Evolutionary conservation across 2,888 invertebrate genomes (phyloP).

Genomic region (Amblyjoppa fuscipennis): DNA sequence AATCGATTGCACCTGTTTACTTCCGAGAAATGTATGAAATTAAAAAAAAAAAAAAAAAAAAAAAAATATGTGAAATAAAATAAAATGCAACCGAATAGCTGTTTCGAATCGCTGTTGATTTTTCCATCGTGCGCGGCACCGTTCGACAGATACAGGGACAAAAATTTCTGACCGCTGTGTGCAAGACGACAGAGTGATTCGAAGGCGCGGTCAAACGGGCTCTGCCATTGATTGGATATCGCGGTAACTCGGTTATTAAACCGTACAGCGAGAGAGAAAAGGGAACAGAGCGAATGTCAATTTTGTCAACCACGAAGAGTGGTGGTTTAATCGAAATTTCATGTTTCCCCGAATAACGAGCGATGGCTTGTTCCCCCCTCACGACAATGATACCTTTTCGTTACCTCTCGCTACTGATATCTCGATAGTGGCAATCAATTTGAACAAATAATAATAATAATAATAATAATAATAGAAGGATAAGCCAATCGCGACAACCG

Average conservation of each 20-base stretch:
- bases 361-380: slow-evolving; percentile 59
- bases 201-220: slow-evolving; percentile 36
- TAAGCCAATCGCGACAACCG: slow-evolving; percentile 18
- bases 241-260: slow-evolving; percentile 65
- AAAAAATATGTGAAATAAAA: too few relatives aligned
- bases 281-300: slow-evolving; percentile 57
- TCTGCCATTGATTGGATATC: slow-evolving; percentile 61
- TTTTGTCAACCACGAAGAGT: slow-evolving; percentile 65
- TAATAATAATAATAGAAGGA: neutral
- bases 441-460: neutral
- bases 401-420: slow-evolving; percentile 21
- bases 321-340: slow-evolving; percentile 74
- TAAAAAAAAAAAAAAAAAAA: neutral
- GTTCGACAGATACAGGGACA: neutral
- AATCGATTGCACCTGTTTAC: neutral
- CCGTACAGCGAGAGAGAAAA: slow-evolving; percentile 30
- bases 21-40: neutral
- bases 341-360: slow-evolving; percentile 70
- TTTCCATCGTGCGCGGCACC: neutral
- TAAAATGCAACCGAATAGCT: neutral
- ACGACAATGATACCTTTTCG: slow-evolving; percentile 52
- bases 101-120: neutral
- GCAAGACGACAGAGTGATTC: slow-evolving; percentile 52
- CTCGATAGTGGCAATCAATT: slow-evolving; percentile 55
- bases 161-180: slow-evolving; percentile 36